Evolutionary conservation across 2,888 invertebrate species (phyloP), one percentile per base, ranked within the genome.

Genomic region (Nysson spinosus): DNA sequence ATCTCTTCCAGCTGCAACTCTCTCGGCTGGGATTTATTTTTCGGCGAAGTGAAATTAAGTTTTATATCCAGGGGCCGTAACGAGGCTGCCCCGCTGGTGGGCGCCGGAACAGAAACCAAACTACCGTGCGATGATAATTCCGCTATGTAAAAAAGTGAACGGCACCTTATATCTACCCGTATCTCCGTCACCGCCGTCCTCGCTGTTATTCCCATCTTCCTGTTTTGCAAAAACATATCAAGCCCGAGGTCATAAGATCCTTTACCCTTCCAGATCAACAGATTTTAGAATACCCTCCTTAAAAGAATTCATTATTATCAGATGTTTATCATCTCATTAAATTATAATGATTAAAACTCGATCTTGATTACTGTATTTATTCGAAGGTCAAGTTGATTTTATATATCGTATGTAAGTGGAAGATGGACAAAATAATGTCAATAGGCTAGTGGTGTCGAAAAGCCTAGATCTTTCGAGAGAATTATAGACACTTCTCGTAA

Each of bases 11-110:
- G 30, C 40, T 12, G 19, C 54, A 40, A 24, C 67, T 46, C 55
- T 40, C 50, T 40, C 37, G 44, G 34, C 63, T 51, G 52, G 50
- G 67, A 69, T 75, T 80, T 75, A 73, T 72, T 73, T 71, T 76
- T 76, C 81, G 75, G 50, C 76, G 64, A 75, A 77, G 66, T 51
- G 69, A 78, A 80, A 81, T 81, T 80, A 80, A 80, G 73, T 78
- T 80, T 81, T 73, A 80, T 75, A 68, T 71, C 69, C 69, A 64
- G 57, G 40, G 67, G 72, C 67, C 56, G 69, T 78, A 78, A 78
- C 71, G 69, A 77, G 66, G 58, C 56, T 60, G 43, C 55, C 58
- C 56, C 51, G 60, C 44, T 52, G 64, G 56, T 65, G 67, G 60
- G 50, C 69, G 50, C 60, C 58, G 47, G 58, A 61, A 68, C 64